Percentiles rank a stretch among this genome's conserved stretches.
Conservation (phyloP, 2,888 invertebrate species). For the Epinotia brunnichana region DNA sequence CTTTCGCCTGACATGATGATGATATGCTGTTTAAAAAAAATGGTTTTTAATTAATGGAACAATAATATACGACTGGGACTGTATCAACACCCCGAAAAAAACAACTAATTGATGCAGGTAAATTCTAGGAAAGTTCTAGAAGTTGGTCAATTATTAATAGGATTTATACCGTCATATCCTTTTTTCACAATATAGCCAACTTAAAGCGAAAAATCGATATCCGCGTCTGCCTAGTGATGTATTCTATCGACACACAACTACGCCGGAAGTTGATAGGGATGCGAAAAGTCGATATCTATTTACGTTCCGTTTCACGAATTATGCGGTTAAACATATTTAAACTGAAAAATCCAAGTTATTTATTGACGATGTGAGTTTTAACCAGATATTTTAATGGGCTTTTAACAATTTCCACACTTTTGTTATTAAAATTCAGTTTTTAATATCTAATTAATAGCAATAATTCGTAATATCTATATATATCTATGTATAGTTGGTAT, state of each 20-base stretch:
- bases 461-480: no score
- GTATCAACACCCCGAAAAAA: not conserved
- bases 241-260: slow-evolving; percentile 43
- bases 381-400: no score
- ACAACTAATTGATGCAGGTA: no score
- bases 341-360: not conserved
- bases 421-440: no score
- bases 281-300: slow-evolving; percentile 39
- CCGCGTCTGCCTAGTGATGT: slow-evolving; percentile 49
- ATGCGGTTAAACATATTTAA: not conserved
- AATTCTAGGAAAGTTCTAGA: slow-evolving; percentile 1
- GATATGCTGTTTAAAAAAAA: no score
- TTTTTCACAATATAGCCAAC: slow-evolving; percentile 46
- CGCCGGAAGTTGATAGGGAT: slow-evolving; percentile 50
- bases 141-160: slow-evolving; percentile 26
- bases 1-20: no score
- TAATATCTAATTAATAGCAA: no score
- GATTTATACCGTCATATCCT: slow-evolving; percentile 33
- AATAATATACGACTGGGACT: no score
- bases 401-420: no score
- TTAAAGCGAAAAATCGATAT: slow-evolving; percentile 41
- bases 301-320: slow-evolving; percentile 45
- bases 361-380: no score
- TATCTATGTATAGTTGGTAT: no score
- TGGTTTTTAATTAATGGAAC: no score